These are phyloP conservation scores for Philonicus albiceps DNA, from an alignment of 2,888 invertebrate species.

Conservation along the genomic window DNA sequence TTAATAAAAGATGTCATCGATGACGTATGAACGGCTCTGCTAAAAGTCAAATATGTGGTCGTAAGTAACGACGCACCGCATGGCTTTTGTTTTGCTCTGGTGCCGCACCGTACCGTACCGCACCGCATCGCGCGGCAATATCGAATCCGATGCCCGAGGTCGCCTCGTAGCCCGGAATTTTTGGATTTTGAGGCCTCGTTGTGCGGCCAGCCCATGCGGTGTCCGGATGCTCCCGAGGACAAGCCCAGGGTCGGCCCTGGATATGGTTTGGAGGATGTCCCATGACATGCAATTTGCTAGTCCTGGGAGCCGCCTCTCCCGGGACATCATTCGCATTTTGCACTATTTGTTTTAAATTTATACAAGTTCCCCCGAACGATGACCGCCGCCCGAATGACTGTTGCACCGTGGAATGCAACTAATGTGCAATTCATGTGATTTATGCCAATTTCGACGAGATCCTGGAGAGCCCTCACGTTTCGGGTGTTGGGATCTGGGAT, in stretches of 20 bases:
- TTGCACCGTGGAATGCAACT: constrained; percentile 34
- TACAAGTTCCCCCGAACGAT: background rate
- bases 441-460: constrained; percentile 20
- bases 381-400: constrained; percentile 7
- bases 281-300: constrained; percentile 27
- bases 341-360: constrained; percentile 5
- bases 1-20: constrained; percentile 44
- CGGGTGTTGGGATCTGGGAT: background rate
- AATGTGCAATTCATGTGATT: constrained; percentile 34
- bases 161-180: background rate
- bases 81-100: constrained; percentile 12
- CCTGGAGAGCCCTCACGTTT: background rate
- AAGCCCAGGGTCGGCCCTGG: background rate
- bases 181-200: background rate
- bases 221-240: background rate
- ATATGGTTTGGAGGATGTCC: background rate
- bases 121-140: too few relatives aligned
- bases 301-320: background rate
- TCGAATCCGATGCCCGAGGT: background rate
- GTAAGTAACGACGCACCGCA: constrained; percentile 23
- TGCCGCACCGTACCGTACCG: too few relatives aligned
- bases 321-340: constrained; percentile 17
- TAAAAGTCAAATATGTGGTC: constrained; percentile 43
- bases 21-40: constrained; percentile 37
- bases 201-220: background rate